These are phyloP conservation scores for Labroides dimidiatus DNA, from an alignment of 2,797 vertebrate species.

Conservation along the genomic window DNA sequence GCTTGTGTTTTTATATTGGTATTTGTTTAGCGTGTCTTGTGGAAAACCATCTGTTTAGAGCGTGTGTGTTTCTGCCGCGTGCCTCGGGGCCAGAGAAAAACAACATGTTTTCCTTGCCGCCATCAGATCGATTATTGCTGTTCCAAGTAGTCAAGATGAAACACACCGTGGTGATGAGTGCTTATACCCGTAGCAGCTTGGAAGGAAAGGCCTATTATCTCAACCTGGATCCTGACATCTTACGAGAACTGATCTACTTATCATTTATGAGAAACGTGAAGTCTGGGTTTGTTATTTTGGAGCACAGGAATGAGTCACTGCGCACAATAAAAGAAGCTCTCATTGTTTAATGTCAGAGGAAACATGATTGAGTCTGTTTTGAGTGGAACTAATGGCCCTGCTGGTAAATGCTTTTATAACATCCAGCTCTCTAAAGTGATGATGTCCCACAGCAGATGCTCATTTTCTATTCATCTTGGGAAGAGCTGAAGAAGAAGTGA, in stretches of 20 bases:
- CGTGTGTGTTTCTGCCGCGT: conserved; percentile 36
- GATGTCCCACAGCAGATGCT: conserved; percentile 23
- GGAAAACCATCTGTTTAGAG: conserved; percentile 56
- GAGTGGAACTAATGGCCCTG: conserved; percentile 42
- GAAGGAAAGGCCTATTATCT: conserved; percentile 33
- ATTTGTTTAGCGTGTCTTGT: conserved; percentile 31
- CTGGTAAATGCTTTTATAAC: conserved; percentile 32
- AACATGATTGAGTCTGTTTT: conserved; percentile 17
- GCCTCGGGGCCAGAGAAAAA: conserved; percentile 58
- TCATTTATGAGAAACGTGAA: conserved; percentile 26
- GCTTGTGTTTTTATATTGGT: conserved; percentile 25
- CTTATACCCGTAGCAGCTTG: conserved; percentile 46
- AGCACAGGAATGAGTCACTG: conserved; percentile 34
- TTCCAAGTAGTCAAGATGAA: conserved; percentile 61
- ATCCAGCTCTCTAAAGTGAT: conserved; percentile 30
- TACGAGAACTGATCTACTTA: conserved; percentile 15
- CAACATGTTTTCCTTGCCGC: conserved; percentile 62
- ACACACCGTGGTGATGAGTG: conserved; percentile 46
- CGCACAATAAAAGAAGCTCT: conserved; percentile 14
- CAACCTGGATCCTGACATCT: conserved; percentile 39
- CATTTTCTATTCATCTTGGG: conserved; percentile 11
- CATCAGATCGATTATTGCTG: conserved; percentile 68
- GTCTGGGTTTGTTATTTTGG: conserved; percentile 11
- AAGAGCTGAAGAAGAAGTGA: conserved; percentile 21
- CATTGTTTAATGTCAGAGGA: conserved; percentile 21